Evolutionary conservation across 2,113 vertebrate genomes (phyloP), one percentile per base, ranked within the genome.

Genomic region (Emydocephalus ijimae): DNA sequence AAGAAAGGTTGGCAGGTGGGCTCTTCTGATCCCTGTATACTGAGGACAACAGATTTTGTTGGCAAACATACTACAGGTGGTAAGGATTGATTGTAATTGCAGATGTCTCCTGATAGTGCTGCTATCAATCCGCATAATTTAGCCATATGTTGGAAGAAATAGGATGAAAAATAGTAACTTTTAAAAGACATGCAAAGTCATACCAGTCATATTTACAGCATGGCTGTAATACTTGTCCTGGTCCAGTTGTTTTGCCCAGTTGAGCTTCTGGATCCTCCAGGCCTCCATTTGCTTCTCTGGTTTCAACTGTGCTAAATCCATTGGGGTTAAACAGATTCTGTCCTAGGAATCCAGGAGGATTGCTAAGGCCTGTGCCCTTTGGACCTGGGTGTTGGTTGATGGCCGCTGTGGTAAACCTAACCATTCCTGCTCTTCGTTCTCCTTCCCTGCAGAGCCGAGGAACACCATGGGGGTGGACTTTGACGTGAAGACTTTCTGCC

Each of bases 401-500:
- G n/a, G 43, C 69, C 59, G 23, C 45, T 10, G 87, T 21, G 59
- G 23, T 3, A 45, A 15, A 29, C 1, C 3, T 39, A 43, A 61
- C 48, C 90, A 61, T 86, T 6, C 64, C 59, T 87, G 59, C 69
- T 91, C 89, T 74, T n/a, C 52, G 89, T 12, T 88, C 39, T 15
- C 88, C 34, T 96, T 29, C 9, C 34, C 95, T 94, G 81, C 93
- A 97, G 97, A 94, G 96, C 96, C 95, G 93, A 95, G 96, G 96
- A 95, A 96, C 97, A 96, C 96, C 97, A 99, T 99, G 99, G 99
- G 99, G 95, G 98, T 99, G 97, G 99, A 99, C 96, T 99, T 99
- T 95, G 99, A 99, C 21, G 99, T 99, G 90, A 99, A 99, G 98
- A 99, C 99, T 14, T 99, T 99, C 97, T 99, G 99, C 97, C 98